Base-by-base conservation (phyloP, 2,888 invertebrate species). In the Aproaerema taeniolella region DNA sequence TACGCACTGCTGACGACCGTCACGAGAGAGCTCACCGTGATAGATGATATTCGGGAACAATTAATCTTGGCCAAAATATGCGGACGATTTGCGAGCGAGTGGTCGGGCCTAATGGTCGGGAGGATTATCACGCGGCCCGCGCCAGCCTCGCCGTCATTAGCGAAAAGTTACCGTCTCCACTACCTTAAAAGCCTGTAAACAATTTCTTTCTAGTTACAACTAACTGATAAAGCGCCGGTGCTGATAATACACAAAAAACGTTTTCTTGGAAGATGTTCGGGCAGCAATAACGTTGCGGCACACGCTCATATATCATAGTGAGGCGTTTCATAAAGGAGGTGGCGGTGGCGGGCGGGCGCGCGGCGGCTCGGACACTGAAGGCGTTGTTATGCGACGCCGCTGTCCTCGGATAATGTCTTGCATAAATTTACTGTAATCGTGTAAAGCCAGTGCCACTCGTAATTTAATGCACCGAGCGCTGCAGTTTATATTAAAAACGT, bases 11-110 rank as follows among this genome's bases (percentile, higher is more conserved):
- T 69, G 71, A 60, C 63, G 78, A 79, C 74, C 81, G 82, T 81
- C 82, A 78, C 69, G 69, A 71, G 75, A 77, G 78, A 81, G 75
- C 80, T 77, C 78, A 72, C 76, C 72, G 82, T 85, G 83, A 86
- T 85, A 85, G 83, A 86, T 86, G 85, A 85, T 83, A 83, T 85
- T 86, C 80, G 69, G 77, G 85, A 81, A 85, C 82, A 86, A 85
- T 86, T 86, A 85, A 86, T 86, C 85, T 86, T 85, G 70, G 76
- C 67, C 82, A 79, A 86, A 85, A 85, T 85, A 85, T 86, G 85
- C 83, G 82, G 81, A 85, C 83, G 83, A 86, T 86, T 86, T 85
- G 82, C 81, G 75, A 83, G 78, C 75, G 81, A 81, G 78, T 82
- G 82, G 82, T 78, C 78, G 76, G 73, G 79, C 79, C 82, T 85